These are phyloP conservation scores for Syndactyla subalaris DNA, from an alignment of 2,797 vertebrate genomes.

Conservation along the genomic window DNA sequence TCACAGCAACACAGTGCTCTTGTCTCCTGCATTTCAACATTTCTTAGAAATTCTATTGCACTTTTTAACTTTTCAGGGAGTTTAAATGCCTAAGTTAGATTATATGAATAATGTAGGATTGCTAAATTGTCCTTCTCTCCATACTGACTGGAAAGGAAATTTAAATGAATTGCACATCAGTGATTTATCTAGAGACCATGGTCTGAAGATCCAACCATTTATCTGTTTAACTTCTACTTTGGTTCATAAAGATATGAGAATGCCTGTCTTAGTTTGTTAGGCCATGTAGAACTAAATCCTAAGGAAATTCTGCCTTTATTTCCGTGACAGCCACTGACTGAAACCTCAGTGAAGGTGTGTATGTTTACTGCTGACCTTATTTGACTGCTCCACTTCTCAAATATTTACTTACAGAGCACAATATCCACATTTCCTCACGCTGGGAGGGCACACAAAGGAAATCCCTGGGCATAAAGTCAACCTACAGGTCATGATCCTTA, in stretches of 20 bases:
- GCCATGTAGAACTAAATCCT: background rate
- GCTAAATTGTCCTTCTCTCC: conserved; percentile 42
- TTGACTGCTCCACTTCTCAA: background rate
- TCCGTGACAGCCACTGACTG: background rate
- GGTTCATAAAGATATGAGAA: background rate
- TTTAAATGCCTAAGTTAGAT: conserved; percentile 45
- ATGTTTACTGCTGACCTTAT: background rate
- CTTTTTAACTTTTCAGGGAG: conserved; percentile 32
- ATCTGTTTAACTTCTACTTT: background rate
- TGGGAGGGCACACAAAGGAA: background rate
- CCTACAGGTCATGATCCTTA: background rate
- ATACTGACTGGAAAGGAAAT: conserved; percentile 32
- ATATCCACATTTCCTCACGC: background rate
- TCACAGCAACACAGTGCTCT: background rate
- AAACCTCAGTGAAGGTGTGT: background rate
- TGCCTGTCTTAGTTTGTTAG: background rate
- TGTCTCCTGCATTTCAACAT: background rate
- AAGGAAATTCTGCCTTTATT: background rate
- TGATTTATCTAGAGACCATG: conserved; percentile 12
- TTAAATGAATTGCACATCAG: conserved; percentile 37
- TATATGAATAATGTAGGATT: conserved; percentile 55
- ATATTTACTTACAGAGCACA: background rate
- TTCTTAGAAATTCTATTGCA: conserved; percentile 33
- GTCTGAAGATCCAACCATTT: conserved; percentile 7
- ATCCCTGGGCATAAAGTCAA: background rate